A percentile compares a stretch with the other conserved stretches of the same genome.
Conservation (phyloP, 1,140 invertebrate species). For the Drosophila ananassae region DNA sequence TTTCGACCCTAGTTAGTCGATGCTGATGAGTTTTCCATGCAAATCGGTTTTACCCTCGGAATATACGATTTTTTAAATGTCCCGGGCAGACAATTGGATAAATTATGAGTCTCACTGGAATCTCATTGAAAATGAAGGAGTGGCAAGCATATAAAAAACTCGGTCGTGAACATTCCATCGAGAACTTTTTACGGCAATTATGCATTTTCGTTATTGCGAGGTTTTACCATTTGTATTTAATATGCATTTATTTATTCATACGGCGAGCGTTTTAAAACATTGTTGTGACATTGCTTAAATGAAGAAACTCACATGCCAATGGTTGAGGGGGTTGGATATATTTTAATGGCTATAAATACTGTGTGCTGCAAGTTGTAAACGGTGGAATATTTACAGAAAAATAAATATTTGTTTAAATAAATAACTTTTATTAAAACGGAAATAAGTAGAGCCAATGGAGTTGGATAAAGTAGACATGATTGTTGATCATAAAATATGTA, state of each 20-base stretch:
- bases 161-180: conserved; percentile 4
- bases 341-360: conserved; percentile 7
- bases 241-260: conserved; percentile 75
- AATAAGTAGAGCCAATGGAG: not conserved
- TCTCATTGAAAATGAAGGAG: conserved; percentile 2
- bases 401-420: conserved; percentile 4
- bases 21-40: conserved; percentile 63
- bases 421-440: not conserved
- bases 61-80: conserved; percentile 58
- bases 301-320: conserved; percentile 1
- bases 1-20: conserved; percentile 22
- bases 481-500: not conserved
- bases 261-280: conserved; percentile 59
- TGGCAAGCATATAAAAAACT: not conserved
- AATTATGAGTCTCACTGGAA: conserved; percentile 44
- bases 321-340: not conserved
- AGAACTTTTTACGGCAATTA: conserved; percentile 49
- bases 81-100: conserved; percentile 48
- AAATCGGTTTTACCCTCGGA: conserved; percentile 52
- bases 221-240: conserved; percentile 67
- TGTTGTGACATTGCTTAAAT: conserved; percentile 48
- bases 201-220: conserved; percentile 48
- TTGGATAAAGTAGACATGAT: not conserved
- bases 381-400: not conserved
- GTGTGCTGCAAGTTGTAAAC: not conserved